Evolutionary conservation across 53 echinoderm and acorn worm species (phyloP).

Genomic region (Patiria pectinifera): DNA sequence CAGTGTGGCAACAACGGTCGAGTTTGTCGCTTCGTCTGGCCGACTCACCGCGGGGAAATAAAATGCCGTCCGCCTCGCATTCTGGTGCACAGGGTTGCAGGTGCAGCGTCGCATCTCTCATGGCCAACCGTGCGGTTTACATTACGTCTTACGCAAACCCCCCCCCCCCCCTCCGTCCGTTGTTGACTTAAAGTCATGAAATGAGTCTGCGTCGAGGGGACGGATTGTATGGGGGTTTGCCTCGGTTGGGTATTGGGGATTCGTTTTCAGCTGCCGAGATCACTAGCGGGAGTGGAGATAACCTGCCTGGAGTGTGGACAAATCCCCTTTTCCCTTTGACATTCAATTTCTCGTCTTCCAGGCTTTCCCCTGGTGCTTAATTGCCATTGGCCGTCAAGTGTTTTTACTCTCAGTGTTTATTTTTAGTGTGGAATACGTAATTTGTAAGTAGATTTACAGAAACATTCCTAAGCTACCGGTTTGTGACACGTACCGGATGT

Average conservation of each 20-base stretch:
- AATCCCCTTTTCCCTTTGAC: conserved; percentile 18
- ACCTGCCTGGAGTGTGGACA: background rate
- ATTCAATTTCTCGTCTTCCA: background rate
- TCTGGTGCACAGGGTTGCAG: background rate
- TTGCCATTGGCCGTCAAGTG: background rate
- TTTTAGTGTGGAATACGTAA: background rate
- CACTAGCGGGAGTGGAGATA: conserved; percentile 3
- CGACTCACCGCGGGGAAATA: background rate
- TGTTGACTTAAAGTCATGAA: conserved; percentile 13
- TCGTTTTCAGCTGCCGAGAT: conserved; percentile 25
- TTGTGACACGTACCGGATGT: background rate
- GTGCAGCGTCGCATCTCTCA: background rate
- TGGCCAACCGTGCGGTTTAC: background rate
- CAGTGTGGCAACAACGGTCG: background rate
- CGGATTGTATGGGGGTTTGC: background rate
- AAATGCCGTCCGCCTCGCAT: background rate
- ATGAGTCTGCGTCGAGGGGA: background rate
- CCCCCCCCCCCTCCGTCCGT: background rate
- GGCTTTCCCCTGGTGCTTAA: background rate
- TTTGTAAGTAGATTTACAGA: background rate
- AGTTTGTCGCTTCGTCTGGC: background rate
- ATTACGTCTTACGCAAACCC: background rate
- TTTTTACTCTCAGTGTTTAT: background rate
- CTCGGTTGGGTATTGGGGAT: background rate
- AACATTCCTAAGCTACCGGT: no score